A percentile compares a stretch with the other conserved stretches of the same genome.
Evolutionary conservation across 2,113 vertebrate species (phyloP).

Genomic region (Dendropsophus ebraccatus): DNA sequence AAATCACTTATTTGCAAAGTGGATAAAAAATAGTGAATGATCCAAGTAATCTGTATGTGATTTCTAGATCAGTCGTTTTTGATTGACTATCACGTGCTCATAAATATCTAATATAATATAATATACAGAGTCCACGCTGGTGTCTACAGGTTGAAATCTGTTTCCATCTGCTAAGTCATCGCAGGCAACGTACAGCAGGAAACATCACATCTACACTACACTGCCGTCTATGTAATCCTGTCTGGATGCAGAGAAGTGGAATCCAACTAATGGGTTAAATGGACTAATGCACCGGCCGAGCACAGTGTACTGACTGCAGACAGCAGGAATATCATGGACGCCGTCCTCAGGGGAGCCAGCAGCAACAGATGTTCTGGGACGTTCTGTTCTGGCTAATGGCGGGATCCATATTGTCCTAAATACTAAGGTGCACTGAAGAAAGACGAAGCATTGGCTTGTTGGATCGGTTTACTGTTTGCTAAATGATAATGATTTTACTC

Average conservation of each 20-base stretch:
- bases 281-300: constrained; percentile 33
- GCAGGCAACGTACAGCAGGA: background rate
- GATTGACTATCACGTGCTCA: no score
- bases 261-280: constrained; percentile 31
- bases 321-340: constrained; percentile 10
- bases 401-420: background rate
- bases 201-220: background rate
- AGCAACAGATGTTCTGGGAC: constrained; percentile 26
- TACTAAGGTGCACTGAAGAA: no score
- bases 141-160: background rate
- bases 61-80: no score
- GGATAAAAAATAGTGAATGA: no score
- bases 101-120: no score
- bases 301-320: constrained; percentile 1
- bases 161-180: background rate
- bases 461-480: no score
- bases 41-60: no score
- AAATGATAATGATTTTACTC: no score
- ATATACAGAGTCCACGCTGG: no score
- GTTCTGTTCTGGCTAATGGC: background rate
- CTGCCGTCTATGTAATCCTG: background rate
- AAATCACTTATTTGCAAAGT: no score
- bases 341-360: background rate
- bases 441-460: no score
- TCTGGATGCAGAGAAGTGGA: background rate